Percentiles rank a stretch among this genome's conserved stretches.
Conservation (phyloP, 2,797 vertebrate genomes). For the Lycodopsis pacificus region DNA sequence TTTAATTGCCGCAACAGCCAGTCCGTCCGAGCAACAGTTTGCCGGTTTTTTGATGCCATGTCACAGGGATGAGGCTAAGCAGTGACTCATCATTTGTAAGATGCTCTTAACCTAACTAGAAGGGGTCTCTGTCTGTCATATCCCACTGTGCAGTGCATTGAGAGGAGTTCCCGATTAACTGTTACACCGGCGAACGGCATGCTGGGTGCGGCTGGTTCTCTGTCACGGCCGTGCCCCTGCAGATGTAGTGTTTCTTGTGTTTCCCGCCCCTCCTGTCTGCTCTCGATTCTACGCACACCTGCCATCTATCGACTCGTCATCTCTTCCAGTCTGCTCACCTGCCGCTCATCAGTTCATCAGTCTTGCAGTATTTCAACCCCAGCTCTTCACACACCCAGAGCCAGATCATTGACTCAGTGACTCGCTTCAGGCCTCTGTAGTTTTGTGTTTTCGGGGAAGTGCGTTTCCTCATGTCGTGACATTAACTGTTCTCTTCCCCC, state of each 20-base stretch:
- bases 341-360: neutral
- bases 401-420: neutral
- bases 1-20: constrained; percentile 21
- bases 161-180: neutral
- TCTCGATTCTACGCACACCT: neutral
- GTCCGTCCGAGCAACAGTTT: constrained; percentile 8
- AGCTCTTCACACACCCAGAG: neutral
- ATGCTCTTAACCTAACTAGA: neutral
- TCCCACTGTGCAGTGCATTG: neutral
- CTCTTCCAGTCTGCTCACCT: neutral
- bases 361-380: neutral
- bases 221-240: neutral
- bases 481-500: no score
- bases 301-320: neutral
- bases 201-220: no score
- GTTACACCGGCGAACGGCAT: neutral
- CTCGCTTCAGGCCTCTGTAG: neutral
- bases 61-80: constrained; percentile 1
- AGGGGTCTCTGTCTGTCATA: neutral
- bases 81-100: neutral
- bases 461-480: neutral
- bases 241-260: neutral
- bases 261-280: neutral
- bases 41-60: constrained; percentile 3
- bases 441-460: neutral